Conservation (phyloP, 2,888 invertebrate species). For the Eristalis pertinax region DNA sequence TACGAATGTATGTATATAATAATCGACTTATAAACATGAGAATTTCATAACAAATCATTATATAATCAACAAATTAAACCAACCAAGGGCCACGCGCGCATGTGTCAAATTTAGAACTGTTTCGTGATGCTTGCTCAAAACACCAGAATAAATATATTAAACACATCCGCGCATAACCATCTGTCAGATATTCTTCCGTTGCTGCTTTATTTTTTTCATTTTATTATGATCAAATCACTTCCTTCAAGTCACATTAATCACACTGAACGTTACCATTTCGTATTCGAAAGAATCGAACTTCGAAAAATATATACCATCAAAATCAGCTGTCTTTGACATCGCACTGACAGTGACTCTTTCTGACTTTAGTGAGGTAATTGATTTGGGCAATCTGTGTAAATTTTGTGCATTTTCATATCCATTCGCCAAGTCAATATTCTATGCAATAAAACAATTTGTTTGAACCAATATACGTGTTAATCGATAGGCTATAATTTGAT, state of each 20-base stretch:
- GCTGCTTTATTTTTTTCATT: too few relatives aligned
- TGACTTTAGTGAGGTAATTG: slow-evolving; percentile 37
- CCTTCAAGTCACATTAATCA: not conserved
- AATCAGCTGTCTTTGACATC: slow-evolving; percentile 46
- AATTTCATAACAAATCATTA: too few relatives aligned
- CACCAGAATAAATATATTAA: too few relatives aligned
- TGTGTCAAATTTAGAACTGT: too few relatives aligned
- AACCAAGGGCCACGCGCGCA: too few relatives aligned
- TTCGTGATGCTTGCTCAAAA: too few relatives aligned
- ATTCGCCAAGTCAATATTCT: not conserved
- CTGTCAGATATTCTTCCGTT: too few relatives aligned
- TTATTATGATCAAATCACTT: too few relatives aligned
- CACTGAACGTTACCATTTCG: slow-evolving; percentile 15
- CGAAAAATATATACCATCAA: slow-evolving; percentile 22
- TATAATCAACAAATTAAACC: too few relatives aligned
- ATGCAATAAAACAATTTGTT: not conserved
- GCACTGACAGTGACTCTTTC: slow-evolving; percentile 10
- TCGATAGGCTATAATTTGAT: not conserved
- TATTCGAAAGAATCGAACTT: slow-evolving; percentile 7
- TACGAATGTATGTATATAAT: too few relatives aligned
- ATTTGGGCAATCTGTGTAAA: not conserved
- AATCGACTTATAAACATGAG: too few relatives aligned
- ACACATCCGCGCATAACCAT: too few relatives aligned
- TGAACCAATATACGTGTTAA: not conserved
- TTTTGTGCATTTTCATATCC: not conserved